Conservation (phyloP, 2,888 invertebrate species). For the Chouioia cunea region DNA sequence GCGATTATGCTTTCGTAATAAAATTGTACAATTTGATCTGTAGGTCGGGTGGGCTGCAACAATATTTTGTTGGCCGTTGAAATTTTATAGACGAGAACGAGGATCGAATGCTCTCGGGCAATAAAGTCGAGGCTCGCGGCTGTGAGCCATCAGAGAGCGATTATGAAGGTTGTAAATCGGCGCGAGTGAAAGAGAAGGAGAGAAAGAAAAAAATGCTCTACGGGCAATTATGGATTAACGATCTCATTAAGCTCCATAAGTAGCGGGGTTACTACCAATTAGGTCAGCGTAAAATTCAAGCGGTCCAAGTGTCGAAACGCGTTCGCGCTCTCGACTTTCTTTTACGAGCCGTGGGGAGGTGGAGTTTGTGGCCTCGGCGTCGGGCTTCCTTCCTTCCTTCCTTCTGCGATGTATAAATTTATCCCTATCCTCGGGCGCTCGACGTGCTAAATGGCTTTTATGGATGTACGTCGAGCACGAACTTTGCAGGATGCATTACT, state of each 20-base stretch:
- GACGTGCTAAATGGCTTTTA: constrained; percentile 34
- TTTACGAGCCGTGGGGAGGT: neutral
- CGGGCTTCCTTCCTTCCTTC: neutral
- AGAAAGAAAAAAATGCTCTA: neutral
- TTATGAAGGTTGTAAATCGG: constrained; percentile 35
- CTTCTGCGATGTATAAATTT: constrained; percentile 10
- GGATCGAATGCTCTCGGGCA: neutral
- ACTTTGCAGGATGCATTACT: constrained; percentile 8
- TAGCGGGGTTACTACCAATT: constrained; percentile 55
- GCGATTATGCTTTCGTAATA: neutral
- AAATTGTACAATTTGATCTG: neutral
- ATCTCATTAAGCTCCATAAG: constrained; percentile 53
- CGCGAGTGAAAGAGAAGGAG: constrained; percentile 2
- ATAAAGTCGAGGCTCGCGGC: constrained; percentile 25
- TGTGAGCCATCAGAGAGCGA: constrained; percentile 6
- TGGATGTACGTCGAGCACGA: constrained; percentile 29
- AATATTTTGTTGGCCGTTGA: too few relatives aligned
- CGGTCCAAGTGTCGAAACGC: neutral
- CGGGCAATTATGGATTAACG: constrained; percentile 54
- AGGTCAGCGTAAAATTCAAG: constrained; percentile 52
- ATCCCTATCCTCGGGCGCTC: constrained; percentile 9
- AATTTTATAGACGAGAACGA: too few relatives aligned
- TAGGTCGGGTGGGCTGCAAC: too few relatives aligned
- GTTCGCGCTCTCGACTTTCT: neutral
- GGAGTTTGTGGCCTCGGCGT: neutral